Base-by-base conservation (phyloP, 1,140 invertebrate species). In the Helicoverpa zea region DNA sequence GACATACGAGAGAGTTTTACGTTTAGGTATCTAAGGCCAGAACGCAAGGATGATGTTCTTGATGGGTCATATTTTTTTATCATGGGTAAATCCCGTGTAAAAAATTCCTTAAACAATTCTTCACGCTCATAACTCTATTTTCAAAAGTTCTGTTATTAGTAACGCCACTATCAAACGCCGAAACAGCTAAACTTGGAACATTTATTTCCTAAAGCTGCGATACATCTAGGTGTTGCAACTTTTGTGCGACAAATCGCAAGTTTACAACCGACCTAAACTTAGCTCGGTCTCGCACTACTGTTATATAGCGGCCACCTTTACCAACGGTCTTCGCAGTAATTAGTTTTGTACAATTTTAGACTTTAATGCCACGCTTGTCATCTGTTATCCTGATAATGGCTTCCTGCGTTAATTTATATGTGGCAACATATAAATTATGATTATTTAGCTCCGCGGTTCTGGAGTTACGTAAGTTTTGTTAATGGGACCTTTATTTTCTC, bases 341-440 rank as follows among this genome's bases (percentile, higher is more conserved):
- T 87, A 88, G 84, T 84, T 87, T 83, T 52, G 86, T 84, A 85
- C 84, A 87, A 85, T 88, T 88, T 87, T 87, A 88, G 87, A 85
- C 83, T 89, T 87, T 88, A 88, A 86, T 84, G 83, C 77, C 73
- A 59, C 54, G 49, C 64, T 80, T 84, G 84, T 87, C 84, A 86
- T 80, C 81, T 82, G 81, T 82, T 73, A 12, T 63, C 75, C 52
- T 58, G 79, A 64, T 86, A 86, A 87, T 83, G 85, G 82, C 82
- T 88, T 88, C 86, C 87, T 82, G 76, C 61, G 80, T 76, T 85
- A 81, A 83, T 85, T 85, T 83, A 83, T 83, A 79, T 51, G 66
- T 72, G 58, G 59, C 58, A 10, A 59, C 68, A 64, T 49, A 58
- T 82, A 77, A 82, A 82, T 78, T 78, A 82, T 79, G 74, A 64